These are phyloP conservation scores for Dromiciops gliroides DNA, from an alignment of 2,113 vertebrate species.

Conservation along the genomic window DNA sequence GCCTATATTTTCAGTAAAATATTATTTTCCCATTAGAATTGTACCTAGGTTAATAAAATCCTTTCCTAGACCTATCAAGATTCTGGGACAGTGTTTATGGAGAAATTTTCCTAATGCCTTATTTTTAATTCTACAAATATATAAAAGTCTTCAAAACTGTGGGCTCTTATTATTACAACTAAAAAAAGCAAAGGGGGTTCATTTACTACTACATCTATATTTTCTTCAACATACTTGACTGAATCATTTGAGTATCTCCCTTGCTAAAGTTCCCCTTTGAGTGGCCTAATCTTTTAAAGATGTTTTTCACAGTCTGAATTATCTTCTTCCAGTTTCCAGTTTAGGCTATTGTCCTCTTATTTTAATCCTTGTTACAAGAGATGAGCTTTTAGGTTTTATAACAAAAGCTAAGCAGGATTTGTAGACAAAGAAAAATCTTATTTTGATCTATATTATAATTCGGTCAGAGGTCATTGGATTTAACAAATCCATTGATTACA, in stretches of 20 bases:
- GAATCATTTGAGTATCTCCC: slow-evolving; percentile 6
- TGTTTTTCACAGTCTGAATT: slow-evolving; percentile 24
- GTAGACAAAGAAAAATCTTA: slow-evolving; percentile 13
- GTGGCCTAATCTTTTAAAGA: slow-evolving; percentile 24
- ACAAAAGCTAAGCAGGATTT: slow-evolving; percentile 20
- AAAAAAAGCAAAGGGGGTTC: neutral
- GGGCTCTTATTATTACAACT: neutral
- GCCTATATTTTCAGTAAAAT: slow-evolving; percentile 15
- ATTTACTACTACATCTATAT: neutral
- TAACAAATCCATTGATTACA: slow-evolving; percentile 34
- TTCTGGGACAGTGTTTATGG: neutral
- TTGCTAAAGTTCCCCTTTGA: neutral
- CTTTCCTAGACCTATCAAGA: neutral
- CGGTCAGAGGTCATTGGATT: neutral
- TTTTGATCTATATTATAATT: neutral
- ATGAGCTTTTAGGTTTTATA: slow-evolving; percentile 23
- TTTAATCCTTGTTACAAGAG: slow-evolving; percentile 13
- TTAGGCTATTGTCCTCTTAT: slow-evolving; percentile 1
- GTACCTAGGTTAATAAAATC: neutral
- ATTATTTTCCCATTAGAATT: neutral
- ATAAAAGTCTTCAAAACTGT: neutral
- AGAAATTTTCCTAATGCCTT: neutral
- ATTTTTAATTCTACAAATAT: neutral
- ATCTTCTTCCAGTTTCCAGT: slow-evolving; percentile 36
- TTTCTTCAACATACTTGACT: slow-evolving; percentile 25